Conservation (phyloP, 2,888 invertebrate species). For the Terebella lapidaria region DNA sequence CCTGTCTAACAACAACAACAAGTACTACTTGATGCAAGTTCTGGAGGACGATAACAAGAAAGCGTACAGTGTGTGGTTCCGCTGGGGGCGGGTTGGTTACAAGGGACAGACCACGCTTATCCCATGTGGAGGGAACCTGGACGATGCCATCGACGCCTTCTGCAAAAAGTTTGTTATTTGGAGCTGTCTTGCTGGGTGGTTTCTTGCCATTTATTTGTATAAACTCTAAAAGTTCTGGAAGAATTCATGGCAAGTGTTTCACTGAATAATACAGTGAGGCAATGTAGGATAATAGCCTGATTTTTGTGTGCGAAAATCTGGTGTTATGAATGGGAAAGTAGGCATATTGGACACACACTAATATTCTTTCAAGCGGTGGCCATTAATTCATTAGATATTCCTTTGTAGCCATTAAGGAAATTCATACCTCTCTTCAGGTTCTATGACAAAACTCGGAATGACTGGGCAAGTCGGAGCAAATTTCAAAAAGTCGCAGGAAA, state of each 20-base stretch:
- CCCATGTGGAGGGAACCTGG: conserved; percentile 50
- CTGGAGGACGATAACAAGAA: conserved; percentile 51
- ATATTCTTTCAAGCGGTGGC: no score
- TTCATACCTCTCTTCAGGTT: conserved; percentile 54
- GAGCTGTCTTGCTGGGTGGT: no score
- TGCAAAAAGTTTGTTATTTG: conserved; percentile 50
- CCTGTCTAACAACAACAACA: conserved; percentile 58
- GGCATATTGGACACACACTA: no score
- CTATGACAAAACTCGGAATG: conserved; percentile 56
- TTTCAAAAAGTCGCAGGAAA: conserved; percentile 56
- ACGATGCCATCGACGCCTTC: conserved; percentile 54
- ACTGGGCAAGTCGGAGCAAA: conserved; percentile 47
- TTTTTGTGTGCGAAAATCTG: no score
- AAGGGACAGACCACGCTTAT: conserved; percentile 54
- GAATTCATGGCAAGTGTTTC: no score
- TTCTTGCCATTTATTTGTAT: neutral
- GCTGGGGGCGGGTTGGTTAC: conserved; percentile 60
- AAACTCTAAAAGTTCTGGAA: no score
- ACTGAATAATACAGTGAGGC: neutral
- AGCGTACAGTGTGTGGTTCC: conserved; percentile 55
- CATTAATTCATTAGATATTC: no score
- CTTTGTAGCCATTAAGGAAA: no score
- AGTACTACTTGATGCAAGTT: conserved; percentile 57
- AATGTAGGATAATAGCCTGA: no score
- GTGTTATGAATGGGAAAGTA: no score